Evolutionary conservation across 1,140 invertebrate species (phyloP), one percentile per base, ranked within the genome.

Genomic region (Myzus persicae): DNA sequence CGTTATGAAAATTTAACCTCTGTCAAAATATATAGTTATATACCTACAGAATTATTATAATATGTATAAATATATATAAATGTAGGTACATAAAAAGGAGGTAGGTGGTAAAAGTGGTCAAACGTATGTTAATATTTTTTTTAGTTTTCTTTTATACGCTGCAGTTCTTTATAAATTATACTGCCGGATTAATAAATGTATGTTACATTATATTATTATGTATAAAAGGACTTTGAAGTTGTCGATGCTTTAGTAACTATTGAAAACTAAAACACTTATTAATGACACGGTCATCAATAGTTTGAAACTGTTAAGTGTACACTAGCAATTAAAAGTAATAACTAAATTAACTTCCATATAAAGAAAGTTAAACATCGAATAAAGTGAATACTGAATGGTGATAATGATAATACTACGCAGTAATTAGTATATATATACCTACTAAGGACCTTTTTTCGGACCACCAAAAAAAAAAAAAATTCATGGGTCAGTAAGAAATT

Each of bases 41-140:
- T 59, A 54, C 24, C n/a, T 76, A 36, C 59, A n/a, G 59, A n/a
- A 11, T 76, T 76, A 76, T n/a, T 76, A 76, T 76, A 76, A 76
- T n/a, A 76, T 44, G 9, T 44, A 44, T 44, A 44, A 2, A 42
- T 44, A 9, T 44, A 48, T 18, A n/a, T n/a, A 76, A 31, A 67
- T 67, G 31, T 76, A 76, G 20, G 48, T 51, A 51, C 24, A 51
- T 51, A 51, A 51, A 24, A 76, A 76, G 14, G 5, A n/a, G 59
- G 59, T 76, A 76, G 59, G 59, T 4, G 59, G 31, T 76, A 31
- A 67, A 76, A 76, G 59, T 76, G n/a, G 59, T 76, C n/a, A 76
- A 76, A n/a, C 59, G n/a, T 76, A 76, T 76, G 59, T 76, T 76
- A 76, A 76, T 76, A 36, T 76, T 76, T 76, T 67, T 76, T 76